Evolutionary conservation across 2,888 invertebrate species (phyloP).

Genomic region (Ischnus inquisitorius): DNA sequence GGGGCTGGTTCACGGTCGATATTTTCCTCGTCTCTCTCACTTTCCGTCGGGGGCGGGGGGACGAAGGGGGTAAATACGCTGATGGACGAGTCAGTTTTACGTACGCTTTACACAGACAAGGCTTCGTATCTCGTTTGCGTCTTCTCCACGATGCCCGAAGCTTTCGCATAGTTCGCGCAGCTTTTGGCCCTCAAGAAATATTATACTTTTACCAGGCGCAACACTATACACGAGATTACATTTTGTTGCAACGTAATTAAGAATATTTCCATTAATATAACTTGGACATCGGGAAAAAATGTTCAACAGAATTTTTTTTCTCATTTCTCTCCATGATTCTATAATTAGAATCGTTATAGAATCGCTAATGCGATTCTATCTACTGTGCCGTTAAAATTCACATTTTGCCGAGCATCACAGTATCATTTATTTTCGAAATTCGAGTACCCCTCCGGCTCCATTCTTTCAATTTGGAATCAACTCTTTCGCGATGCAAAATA

Average conservation of each 20-base stretch:
- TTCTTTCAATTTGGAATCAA: no score
- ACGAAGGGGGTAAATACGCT: constrained; percentile 46
- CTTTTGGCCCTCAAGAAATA: not conserved
- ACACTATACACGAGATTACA: not conserved
- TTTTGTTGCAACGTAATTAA: constrained; percentile 1
- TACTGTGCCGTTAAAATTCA: not conserved
- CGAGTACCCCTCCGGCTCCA: no score
- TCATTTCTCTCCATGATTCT: not conserved
- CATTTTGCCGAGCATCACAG: not conserved
- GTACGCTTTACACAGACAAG: constrained; percentile 7
- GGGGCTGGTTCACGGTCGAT: constrained; percentile 45
- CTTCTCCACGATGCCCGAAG: not conserved
- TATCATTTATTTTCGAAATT: no score
- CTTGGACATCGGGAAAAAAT: not conserved
- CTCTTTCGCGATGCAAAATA: no score
- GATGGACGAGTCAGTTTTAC: constrained; percentile 52
- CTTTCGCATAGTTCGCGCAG: constrained; percentile 4
- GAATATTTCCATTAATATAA: constrained; percentile 5
- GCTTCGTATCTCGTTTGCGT: not conserved
- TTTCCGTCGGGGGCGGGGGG: not conserved
- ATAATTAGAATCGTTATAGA: no score
- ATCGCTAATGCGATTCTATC: not conserved
- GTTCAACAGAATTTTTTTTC: not conserved
- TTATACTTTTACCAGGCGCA: not conserved
- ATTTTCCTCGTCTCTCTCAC: constrained; percentile 42